Percentiles rank a stretch among this genome's conserved stretches.
These are phyloP conservation scores for Spinus pinus DNA, from an alignment of 2,797 vertebrate genomes.

Conservation along the genomic window DNA sequence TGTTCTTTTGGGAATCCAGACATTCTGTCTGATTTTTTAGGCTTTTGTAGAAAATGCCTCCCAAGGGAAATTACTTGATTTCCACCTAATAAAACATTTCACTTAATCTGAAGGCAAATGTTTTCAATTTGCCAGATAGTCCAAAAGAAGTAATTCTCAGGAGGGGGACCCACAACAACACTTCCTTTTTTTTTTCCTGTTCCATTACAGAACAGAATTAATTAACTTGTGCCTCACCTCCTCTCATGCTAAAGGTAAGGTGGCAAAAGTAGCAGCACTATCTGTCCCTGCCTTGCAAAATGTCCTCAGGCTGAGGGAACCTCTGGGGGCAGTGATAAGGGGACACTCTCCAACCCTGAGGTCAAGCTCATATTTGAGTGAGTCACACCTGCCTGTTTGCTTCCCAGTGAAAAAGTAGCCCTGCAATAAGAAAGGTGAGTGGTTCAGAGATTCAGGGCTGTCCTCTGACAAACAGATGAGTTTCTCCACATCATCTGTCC, in stretches of 20 bases:
- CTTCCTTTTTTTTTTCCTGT: neutral
- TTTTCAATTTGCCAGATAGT: neutral
- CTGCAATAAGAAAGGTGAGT: neutral
- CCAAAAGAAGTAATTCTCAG: neutral
- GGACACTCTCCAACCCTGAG: fast-evolving
- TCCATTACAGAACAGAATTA: neutral
- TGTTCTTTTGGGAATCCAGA: neutral
- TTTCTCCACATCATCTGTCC: neutral
- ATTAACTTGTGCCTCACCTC: neutral
- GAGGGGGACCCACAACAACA: neutral
- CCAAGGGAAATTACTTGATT: slow-evolving; percentile 11
- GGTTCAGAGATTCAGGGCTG: neutral
- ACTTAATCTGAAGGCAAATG: slow-evolving; percentile 11
- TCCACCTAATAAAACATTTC: slow-evolving; percentile 10
- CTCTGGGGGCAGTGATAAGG: neutral
- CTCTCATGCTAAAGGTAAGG: neutral
- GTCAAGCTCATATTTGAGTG: neutral
- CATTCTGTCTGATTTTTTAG: neutral
- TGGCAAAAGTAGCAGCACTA: fast-evolving
- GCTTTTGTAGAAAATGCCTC: neutral
- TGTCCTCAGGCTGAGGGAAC: neutral
- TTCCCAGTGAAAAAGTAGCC: neutral
- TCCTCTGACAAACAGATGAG: neutral
- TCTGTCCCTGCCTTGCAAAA: neutral
- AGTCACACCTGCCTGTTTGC: neutral